phyloP scores from a whole-genome alignment of 1,140 invertebrate species.

The Teleopsis dalmanni region DNA sequence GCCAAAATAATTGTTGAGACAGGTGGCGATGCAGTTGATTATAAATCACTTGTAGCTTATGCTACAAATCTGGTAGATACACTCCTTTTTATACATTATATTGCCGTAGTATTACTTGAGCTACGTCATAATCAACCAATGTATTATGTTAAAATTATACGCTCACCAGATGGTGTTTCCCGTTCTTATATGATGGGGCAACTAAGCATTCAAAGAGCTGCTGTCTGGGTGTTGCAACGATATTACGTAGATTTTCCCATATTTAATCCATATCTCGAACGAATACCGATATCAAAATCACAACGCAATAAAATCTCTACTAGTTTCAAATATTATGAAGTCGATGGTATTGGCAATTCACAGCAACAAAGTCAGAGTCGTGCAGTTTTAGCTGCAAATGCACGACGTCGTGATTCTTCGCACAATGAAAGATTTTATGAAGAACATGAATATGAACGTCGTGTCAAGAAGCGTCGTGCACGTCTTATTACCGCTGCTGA shows the following conservation, averaged over 20 bases:
- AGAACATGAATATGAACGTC: conserved; percentile 91
- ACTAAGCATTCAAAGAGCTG: conserved; percentile 89
- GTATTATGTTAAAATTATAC: conserved; percentile 84
- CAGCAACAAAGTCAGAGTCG: conserved; percentile 58
- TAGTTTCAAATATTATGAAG: conserved; percentile 95
- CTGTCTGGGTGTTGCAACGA: conserved; percentile 85
- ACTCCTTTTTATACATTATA: conserved; percentile 89
- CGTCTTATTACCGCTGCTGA: conserved; percentile 86
- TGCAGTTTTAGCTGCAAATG: conserved; percentile 62
- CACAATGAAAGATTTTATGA: conserved; percentile 97
- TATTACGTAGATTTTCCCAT: conserved; percentile 96
- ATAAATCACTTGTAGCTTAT: conserved; percentile 81
- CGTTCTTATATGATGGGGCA: conserved; percentile 81
- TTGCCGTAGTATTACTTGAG: conserved; percentile 87
- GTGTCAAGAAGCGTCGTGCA: conserved; percentile 84
- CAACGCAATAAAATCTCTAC: conserved; percentile 62
- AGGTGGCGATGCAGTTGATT: conserved; percentile 68
- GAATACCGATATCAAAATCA: conserved; percentile 77
- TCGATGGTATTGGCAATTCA: conserved; percentile 75
- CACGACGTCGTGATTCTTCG: conserved; percentile 70
- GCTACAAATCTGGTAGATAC: conserved; percentile 86
- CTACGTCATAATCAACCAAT: conserved; percentile 81
- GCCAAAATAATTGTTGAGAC: conserved; percentile 63
- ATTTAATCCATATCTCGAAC: conserved; percentile 93
- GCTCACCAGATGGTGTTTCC: conserved; percentile 89